These are phyloP conservation scores for Onthophagus taurus DNA, from an alignment of 1,140 invertebrate species.

Conservation along the genomic window DNA sequence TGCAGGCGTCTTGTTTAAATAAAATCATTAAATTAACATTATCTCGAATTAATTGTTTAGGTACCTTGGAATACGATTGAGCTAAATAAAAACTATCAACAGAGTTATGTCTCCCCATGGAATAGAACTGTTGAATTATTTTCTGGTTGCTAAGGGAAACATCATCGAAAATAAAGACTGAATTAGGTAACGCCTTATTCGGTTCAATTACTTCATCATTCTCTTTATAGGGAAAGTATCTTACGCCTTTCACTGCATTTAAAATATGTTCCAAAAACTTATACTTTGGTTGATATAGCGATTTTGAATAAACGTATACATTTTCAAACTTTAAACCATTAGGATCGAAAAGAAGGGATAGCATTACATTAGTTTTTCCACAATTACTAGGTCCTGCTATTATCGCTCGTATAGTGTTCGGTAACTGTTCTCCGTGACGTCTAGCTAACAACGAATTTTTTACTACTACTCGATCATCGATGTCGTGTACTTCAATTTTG, in stretches of 20 bases:
- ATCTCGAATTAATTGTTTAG: conserved; percentile 38
- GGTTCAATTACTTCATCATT: conserved; percentile 28
- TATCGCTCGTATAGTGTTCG: conserved; percentile 3
- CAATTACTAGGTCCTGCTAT: conserved; percentile 19
- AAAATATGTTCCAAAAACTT: conserved; percentile 17
- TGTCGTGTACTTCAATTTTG: neutral
- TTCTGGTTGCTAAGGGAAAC: conserved; percentile 33
- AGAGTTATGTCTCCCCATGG: conserved; percentile 29
- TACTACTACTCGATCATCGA: neutral
- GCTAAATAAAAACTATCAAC: conserved; percentile 29
- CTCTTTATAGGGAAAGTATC: conserved; percentile 27
- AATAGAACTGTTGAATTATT: conserved; percentile 31
- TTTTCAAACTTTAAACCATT: conserved; percentile 24
- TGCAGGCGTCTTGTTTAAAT: conserved; percentile 39
- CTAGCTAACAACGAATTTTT: neutral
- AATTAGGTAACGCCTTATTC: conserved; percentile 24
- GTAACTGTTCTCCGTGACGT: conserved; percentile 14
- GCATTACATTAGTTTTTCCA: conserved; percentile 21
- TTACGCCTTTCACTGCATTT: conserved; percentile 22
- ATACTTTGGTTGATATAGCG: conserved; percentile 24
- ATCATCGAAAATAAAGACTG: conserved; percentile 38
- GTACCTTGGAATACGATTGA: conserved; percentile 36
- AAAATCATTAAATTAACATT: conserved; percentile 36
- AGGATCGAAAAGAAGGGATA: conserved; percentile 14
- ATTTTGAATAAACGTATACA: conserved; percentile 21